Evolutionary conservation across 2,113 vertebrate genomes (phyloP), one percentile per base, ranked within the genome.

Genomic region (Channa maculata): DNA sequence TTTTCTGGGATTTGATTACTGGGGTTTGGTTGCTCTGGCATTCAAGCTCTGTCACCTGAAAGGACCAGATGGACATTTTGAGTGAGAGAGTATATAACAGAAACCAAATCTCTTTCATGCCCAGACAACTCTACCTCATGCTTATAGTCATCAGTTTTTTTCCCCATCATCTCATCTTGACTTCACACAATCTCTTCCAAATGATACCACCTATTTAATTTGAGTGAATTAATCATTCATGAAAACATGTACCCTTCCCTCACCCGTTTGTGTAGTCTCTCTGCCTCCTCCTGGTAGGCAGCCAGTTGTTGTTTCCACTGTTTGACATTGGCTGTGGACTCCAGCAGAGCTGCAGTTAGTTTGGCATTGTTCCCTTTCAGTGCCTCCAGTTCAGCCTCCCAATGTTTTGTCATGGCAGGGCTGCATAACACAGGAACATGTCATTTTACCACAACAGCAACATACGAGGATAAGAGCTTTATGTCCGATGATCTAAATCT

Each of bases 271-370:
- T 99, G 98, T 84, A 99, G 95, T 84, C 97, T 95, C 85, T 99
- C 98, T 46, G 98, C 98, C 94, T 99, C 98, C 85, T 99, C 98
- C 86, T 99, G 97, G 91, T 99, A 99, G 0, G 97, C 98, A 37
- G 98, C 96, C 81, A 99, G 96, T 68, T 99, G 98, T 76, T 99
- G 98, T 79, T 99, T 99, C 98, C 98, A 99, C 94, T 99, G 98
- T 93, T 99, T 99, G 76, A 99, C 98, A 1, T 99, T 99, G 95
- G 96, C 98, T 81, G 98, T 99, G 89, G 98, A 99, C 90, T 99
- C 98, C 92, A 99, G 92, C 81, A 99, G 94, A 61, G 98, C 97
- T 51, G 98, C 96, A 11, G 98, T 99, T 81, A 99, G 96, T 77
- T 99, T 99, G 88, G 98, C 97, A 2, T 99, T 99, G 91, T 98